These are phyloP conservation scores for Melitaea athalia DNA, from an alignment of 2,888 invertebrate species.

Conservation along the genomic window DNA sequence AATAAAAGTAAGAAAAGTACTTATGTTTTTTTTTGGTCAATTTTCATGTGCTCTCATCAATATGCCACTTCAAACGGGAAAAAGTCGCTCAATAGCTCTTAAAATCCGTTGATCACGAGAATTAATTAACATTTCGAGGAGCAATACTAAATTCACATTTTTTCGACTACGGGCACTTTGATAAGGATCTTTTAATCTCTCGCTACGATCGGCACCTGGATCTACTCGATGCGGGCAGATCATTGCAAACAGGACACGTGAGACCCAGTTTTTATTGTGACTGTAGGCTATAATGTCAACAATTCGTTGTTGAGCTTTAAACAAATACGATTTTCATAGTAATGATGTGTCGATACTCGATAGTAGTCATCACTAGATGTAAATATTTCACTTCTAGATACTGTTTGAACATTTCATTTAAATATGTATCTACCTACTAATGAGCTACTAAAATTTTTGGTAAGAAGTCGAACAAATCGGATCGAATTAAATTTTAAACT, in stretches of 20 bases:
- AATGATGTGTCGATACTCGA: background rate
- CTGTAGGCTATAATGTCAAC: background rate
- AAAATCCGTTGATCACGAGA: constrained; percentile 12
- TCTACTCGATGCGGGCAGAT: constrained; percentile 67
- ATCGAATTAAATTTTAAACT: no score
- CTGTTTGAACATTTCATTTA: no score
- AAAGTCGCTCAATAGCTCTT: background rate
- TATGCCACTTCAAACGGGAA: background rate
- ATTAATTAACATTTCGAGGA: constrained; percentile 35
- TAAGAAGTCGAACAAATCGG: no score
- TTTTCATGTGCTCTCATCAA: no score
- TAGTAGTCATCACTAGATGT: background rate
- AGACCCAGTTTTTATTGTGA: constrained; percentile 11
- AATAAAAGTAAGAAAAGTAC: background rate
- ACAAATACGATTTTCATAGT: background rate
- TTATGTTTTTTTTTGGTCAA: no score
- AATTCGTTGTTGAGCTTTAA: constrained; percentile 8
- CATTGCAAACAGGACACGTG: constrained; percentile 30
- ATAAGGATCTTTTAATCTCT: constrained; percentile 71
- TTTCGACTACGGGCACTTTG: constrained; percentile 66
- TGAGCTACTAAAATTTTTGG: no score
- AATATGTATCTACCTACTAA: no score
- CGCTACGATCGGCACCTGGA: constrained; percentile 75
- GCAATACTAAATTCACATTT: constrained; percentile 30
- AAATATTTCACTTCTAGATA: background rate